A percentile compares a stretch with the other conserved stretches of the same genome.
Conservation (phyloP, 1,140 invertebrate species). For the Euura saliciscinereae region DNA sequence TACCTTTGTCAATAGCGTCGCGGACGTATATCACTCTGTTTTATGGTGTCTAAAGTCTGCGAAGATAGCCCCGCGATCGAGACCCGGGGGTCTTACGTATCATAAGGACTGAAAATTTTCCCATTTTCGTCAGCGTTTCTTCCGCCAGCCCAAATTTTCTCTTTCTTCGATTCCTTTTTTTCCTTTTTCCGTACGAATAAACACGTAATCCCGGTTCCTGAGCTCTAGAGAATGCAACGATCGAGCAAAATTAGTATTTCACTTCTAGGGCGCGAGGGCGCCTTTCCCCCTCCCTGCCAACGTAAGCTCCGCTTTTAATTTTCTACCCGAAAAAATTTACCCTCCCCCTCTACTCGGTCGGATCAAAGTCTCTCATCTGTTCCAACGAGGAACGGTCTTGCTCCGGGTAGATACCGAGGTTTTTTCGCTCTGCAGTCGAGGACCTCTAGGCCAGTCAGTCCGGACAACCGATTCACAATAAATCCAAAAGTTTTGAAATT, state of each 20-base stretch:
- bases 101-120: conserved; percentile 8
- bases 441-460: too few relatives aligned
- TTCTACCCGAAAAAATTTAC: conserved; percentile 44
- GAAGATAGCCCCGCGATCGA: not conserved
- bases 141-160: conserved; percentile 21
- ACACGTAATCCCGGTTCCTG: not conserved
- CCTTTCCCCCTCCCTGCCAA: conserved; percentile 20
- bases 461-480: too few relatives aligned
- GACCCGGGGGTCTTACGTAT: not conserved
- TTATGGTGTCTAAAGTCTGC: conserved; percentile 36
- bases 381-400: too few relatives aligned
- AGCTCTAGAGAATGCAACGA: conserved; percentile 41
- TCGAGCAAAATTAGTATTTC: conserved; percentile 49
- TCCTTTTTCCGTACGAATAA: not conserved
- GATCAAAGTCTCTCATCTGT: too few relatives aligned
- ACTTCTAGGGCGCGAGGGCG: conserved; percentile 33
- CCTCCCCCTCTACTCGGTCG: too few relatives aligned
- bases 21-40: conserved; percentile 37
- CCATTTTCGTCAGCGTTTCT: conserved; percentile 25
- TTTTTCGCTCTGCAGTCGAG: too few relatives aligned
- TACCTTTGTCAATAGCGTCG: conserved; percentile 40
- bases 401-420: too few relatives aligned
- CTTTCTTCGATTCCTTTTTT: conserved; percentile 9
- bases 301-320: conserved; percentile 47
- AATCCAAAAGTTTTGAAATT: too few relatives aligned